phyloP scores from a whole-genome alignment of 2,797 vertebrate genomes.

The Neosalanx taihuensis region DNA sequence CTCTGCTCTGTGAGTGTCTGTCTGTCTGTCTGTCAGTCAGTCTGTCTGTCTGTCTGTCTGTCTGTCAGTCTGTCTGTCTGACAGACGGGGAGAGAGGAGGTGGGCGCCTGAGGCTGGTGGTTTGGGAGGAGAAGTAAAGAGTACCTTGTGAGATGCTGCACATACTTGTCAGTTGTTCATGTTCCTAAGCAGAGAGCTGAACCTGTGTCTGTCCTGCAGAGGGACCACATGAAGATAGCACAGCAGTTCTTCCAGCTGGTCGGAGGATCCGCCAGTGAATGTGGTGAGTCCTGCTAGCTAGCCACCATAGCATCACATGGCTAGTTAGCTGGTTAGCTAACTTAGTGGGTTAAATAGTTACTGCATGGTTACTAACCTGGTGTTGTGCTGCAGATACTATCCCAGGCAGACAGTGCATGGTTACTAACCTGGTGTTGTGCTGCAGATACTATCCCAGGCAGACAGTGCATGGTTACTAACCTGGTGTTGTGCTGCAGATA shows the following conservation, averaged over 20 bases:
- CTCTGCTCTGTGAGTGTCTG: too few species aligned
- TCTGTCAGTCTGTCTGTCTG: too few species aligned
- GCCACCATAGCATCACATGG: background rate
- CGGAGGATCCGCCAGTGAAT: conserved; percentile 86
- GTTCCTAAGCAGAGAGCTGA: background rate
- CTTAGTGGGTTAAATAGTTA: too few species aligned
- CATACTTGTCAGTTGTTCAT: too few species aligned
- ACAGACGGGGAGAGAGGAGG: too few species aligned
- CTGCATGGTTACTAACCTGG: background rate
- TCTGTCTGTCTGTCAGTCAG: too few species aligned
- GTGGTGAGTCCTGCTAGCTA: conserved; percentile 64
- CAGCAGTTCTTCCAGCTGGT: conserved; percentile 88
- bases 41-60: too few species aligned
- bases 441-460: conserved; percentile 85
- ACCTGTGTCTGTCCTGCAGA: conserved; percentile 54
- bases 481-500: conserved; percentile 67
- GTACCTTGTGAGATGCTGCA: too few species aligned
- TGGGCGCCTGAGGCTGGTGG: too few species aligned
- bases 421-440: background rate
- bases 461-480: conserved; percentile 27
- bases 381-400: conserved; percentile 76
- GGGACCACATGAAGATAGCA: conserved; percentile 86
- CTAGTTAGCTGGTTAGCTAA: too few species aligned
- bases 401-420: conserved; percentile 67
- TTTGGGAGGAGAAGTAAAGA: too few species aligned